A percentile compares a stretch with the other conserved stretches of the same genome.
phyloP scores from a whole-genome alignment of 2,888 invertebrate species.

The Spodoptera littoralis region DNA sequence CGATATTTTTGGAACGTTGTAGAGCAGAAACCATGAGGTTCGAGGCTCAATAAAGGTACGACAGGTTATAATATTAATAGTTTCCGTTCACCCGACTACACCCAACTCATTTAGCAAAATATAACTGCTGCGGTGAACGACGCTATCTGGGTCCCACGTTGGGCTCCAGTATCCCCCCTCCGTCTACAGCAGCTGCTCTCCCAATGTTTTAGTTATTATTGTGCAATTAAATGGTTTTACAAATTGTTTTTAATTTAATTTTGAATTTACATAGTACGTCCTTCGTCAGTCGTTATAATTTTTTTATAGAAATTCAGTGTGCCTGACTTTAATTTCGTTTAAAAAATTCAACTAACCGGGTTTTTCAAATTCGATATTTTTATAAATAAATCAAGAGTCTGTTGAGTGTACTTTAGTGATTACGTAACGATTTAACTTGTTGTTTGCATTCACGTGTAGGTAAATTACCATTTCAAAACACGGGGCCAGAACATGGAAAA shows the following conservation, averaged over 20 bases:
- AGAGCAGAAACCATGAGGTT: constrained; percentile 85
- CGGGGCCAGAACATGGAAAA: constrained; percentile 1
- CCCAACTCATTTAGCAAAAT: constrained; percentile 36
- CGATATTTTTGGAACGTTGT: constrained; percentile 88
- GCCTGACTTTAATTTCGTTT: neutral
- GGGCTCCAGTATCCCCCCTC: constrained; percentile 64
- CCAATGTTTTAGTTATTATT: constrained; percentile 4
- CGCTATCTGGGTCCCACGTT: constrained; percentile 63
- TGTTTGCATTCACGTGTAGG: constrained; percentile 34
- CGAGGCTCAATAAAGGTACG: constrained; percentile 85
- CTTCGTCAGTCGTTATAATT: too few species aligned
- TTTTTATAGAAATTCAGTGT: neutral
- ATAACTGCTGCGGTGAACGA: constrained; percentile 44
- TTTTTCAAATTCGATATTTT: neutral
- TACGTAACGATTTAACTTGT: constrained; percentile 27
- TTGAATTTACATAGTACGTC: too few species aligned
- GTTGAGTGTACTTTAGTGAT: neutral
- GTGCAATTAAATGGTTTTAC: neutral
- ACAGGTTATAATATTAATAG: constrained; percentile 75
- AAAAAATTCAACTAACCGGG: neutral
- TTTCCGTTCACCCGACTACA: constrained; percentile 58
- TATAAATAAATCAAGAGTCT: neutral
- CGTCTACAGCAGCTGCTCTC: constrained; percentile 38
- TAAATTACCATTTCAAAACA: constrained; percentile 41
- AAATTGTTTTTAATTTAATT: too few species aligned